Conservation (phyloP, 1,140 invertebrate species). For the Drosophila ambigua region DNA sequence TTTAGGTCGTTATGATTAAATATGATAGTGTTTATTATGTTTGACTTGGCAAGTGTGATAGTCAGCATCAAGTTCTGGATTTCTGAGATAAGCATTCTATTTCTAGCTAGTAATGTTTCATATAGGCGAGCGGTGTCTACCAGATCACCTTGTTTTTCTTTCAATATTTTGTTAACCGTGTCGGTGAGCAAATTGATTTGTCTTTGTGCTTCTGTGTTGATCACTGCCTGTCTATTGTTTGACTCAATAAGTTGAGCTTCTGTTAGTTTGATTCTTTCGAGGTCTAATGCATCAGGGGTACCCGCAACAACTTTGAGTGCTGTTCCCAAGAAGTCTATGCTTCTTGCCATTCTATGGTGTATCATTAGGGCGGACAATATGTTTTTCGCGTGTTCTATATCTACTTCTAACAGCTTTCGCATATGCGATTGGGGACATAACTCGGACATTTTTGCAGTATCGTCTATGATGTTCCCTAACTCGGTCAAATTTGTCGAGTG, state of each 20-base stretch:
- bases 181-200: neutral
- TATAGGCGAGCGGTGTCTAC: slow-evolving; percentile 3
- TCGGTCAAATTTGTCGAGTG: slow-evolving; percentile 22
- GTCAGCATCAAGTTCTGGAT: slow-evolving; percentile 20
- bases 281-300: slow-evolving; percentile 7
- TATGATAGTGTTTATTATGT: too few species aligned
- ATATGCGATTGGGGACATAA: slow-evolving; percentile 8
- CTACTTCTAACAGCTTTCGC: slow-evolving; percentile 12
- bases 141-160: neutral
- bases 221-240: neutral
- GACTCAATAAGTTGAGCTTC: slow-evolving; percentile 5
- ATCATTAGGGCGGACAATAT: slow-evolving; percentile 3
- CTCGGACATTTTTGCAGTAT: slow-evolving; percentile 3
- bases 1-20: slow-evolving; percentile 8
- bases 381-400: slow-evolving; percentile 5
- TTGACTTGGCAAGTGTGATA: too few species aligned
- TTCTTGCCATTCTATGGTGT: too few species aligned
- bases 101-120: slow-evolving; percentile 17
- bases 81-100: slow-evolving; percentile 29
- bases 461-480: slow-evolving; percentile 12
- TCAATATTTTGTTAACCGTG: slow-evolving; percentile 3
- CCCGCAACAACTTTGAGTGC: slow-evolving; percentile 14
- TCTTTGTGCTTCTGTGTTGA: slow-evolving; percentile 8
- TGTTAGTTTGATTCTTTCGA: slow-evolving; percentile 5
- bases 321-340: slow-evolving; percentile 1